Percentiles rank a stretch among this genome's conserved stretches.
Conservation (phyloP, 2,888 invertebrate genomes). For the Catocala sponsa region DNA sequence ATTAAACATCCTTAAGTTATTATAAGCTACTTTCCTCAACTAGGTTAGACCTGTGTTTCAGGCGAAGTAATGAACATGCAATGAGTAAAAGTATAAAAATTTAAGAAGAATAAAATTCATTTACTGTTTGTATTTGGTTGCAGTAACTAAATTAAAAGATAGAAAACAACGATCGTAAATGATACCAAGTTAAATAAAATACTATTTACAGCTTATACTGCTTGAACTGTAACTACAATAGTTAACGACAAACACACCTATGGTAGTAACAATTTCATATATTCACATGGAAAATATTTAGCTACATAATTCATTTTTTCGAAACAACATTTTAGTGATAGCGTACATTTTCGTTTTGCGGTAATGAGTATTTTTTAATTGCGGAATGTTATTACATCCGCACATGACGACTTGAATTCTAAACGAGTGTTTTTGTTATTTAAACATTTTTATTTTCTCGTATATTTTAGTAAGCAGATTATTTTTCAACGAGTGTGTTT, state of each 20-base stretch:
- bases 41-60: no score
- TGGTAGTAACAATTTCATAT: constrained; percentile 34
- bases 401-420: constrained; percentile 21
- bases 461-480: background rate
- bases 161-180: no score
- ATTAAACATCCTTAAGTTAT: no score
- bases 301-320: constrained; percentile 42
- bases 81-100: no score
- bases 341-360: constrained; percentile 44
- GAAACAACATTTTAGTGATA: constrained; percentile 58
- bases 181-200: no score
- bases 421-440: constrained; percentile 20
- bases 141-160: no score
- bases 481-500: no score
- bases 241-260: constrained; percentile 5
- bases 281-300: constrained; percentile 54
- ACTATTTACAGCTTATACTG: background rate
- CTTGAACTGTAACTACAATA: background rate
- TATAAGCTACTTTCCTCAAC: no score
- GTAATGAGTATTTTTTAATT: constrained; percentile 61
- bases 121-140: no score
- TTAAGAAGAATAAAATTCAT: no score
- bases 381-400: constrained; percentile 45
- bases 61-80: no score
- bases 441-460: background rate